Percentiles rank a stretch among this genome's conserved stretches.
phyloP scores from a whole-genome alignment of 2,797 vertebrate species.

The Acanthornis magna region DNA sequence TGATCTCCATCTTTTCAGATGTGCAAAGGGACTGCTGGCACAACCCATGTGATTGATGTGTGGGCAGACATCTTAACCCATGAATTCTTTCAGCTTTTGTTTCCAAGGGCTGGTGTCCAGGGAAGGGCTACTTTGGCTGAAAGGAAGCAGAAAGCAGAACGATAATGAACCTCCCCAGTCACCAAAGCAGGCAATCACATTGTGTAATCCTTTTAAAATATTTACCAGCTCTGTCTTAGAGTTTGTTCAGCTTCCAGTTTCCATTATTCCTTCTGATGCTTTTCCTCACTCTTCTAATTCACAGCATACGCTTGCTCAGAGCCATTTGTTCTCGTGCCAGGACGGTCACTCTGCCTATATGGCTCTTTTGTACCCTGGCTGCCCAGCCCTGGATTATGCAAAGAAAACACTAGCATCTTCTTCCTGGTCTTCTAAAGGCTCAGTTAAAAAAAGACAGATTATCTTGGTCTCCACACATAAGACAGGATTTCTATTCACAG shows the following conservation, averaged over 20 bases:
- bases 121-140: neutral
- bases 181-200: neutral
- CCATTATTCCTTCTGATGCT: neutral
- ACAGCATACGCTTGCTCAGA: neutral
- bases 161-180: neutral
- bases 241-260: slow-evolving; percentile 34
- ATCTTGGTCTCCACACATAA: neutral
- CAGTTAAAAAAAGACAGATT: neutral
- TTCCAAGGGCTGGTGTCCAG: neutral
- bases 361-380: neutral
- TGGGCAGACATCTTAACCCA: neutral
- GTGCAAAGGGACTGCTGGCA: neutral
- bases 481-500: neutral
- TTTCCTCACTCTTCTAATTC: neutral
- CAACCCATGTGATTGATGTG: fast-evolving
- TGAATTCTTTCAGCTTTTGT: neutral
- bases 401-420: neutral
- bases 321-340: neutral
- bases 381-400: neutral
- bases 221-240: neutral
- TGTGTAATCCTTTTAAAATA: slow-evolving; percentile 8
- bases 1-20: neutral
- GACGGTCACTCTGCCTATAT: neutral
- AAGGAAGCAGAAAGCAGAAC: neutral
- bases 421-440: neutral